phyloP scores from a whole-genome alignment of 2,888 invertebrate species.

The Agrotis exclamationis region DNA sequence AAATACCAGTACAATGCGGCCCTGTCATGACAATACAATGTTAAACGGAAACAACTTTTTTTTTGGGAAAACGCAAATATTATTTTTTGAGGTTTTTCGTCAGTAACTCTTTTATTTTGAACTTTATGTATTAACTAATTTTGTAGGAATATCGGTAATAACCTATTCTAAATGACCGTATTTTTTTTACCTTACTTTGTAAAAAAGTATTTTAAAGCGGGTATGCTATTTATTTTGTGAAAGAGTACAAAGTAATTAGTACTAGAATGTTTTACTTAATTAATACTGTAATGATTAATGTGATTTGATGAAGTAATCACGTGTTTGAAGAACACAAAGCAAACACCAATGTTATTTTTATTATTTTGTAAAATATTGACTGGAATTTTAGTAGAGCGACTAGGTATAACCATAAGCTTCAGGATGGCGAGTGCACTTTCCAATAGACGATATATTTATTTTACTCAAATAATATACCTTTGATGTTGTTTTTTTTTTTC shows the following conservation, averaged over 20 bases:
- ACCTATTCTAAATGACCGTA: slow-evolving; percentile 56
- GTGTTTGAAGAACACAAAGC: slow-evolving; percentile 41
- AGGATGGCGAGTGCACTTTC: slow-evolving; percentile 48
- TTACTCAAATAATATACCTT: slow-evolving; percentile 25
- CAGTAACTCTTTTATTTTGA: slow-evolving; percentile 56
- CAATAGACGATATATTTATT: slow-evolving; percentile 41
- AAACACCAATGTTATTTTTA: slow-evolving; percentile 43
- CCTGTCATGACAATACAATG: slow-evolving; percentile 58
- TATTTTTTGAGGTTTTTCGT: slow-evolving; percentile 58
- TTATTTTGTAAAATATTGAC: slow-evolving; percentile 48
- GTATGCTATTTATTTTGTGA: slow-evolving; percentile 54
- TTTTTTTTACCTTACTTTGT: slow-evolving; percentile 55
- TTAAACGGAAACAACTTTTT: slow-evolving; percentile 53
- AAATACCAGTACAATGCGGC: slow-evolving; percentile 98
- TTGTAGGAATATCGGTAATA: slow-evolving; percentile 62
- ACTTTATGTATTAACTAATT: slow-evolving; percentile 60
- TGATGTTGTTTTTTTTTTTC: slow-evolving; percentile 14
- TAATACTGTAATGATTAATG: slow-evolving; percentile 49
- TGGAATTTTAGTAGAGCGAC: slow-evolving; percentile 51
- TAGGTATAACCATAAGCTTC: slow-evolving; percentile 34
- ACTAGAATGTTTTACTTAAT: slow-evolving; percentile 55
- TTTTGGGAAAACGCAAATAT: slow-evolving; percentile 59
- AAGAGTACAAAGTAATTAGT: slow-evolving; percentile 53
- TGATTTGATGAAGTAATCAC: slow-evolving; percentile 48
- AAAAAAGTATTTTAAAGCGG: slow-evolving; percentile 54